Percentiles rank a stretch among this genome's conserved stretches.
Evolutionary conservation across 1,140 invertebrate species (phyloP).

Genomic region (Thereuonema tuberculata): DNA sequence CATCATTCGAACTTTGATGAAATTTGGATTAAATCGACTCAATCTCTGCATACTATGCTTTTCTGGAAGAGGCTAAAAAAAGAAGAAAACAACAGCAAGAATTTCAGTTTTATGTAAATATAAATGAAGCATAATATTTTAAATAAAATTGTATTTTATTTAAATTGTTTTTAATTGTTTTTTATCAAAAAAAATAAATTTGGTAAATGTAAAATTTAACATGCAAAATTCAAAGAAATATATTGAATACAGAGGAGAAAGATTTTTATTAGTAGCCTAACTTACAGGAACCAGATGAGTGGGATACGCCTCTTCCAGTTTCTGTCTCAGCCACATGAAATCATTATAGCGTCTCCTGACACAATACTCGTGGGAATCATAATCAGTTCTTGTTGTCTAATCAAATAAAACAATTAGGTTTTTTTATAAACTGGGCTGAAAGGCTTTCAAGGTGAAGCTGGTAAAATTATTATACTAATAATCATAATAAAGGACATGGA

Average conservation of each 20-base stretch:
- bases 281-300: slow-evolving; percentile 53
- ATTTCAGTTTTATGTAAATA: background rate
- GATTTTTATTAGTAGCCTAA: too few relatives aligned
- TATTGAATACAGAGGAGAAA: too few relatives aligned
- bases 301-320: slow-evolving; percentile 47
- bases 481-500: background rate
- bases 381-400: slow-evolving; percentile 49
- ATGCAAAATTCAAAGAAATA: background rate
- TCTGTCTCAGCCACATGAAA: slow-evolving; percentile 54
- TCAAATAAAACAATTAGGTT: background rate
- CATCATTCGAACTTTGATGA: slow-evolving; percentile 51
- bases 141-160: too few relatives aligned
- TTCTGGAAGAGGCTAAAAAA: slow-evolving; percentile 50
- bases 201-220: too few relatives aligned
- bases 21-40: slow-evolving; percentile 59
- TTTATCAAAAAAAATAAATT: too few relatives aligned
- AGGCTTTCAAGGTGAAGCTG: too few relatives aligned
- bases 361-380: slow-evolving; percentile 47
- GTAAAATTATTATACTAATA: too few relatives aligned
- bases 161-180: background rate
- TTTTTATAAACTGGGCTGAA: too few relatives aligned
- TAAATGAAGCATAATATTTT: too few relatives aligned
- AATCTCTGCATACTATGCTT: slow-evolving; percentile 55
- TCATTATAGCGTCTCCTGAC: slow-evolving; percentile 59
- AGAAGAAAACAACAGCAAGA: slow-evolving; percentile 11